phyloP scores from a whole-genome alignment of 2,113 vertebrate genomes.

The Nestor notabilis region DNA sequence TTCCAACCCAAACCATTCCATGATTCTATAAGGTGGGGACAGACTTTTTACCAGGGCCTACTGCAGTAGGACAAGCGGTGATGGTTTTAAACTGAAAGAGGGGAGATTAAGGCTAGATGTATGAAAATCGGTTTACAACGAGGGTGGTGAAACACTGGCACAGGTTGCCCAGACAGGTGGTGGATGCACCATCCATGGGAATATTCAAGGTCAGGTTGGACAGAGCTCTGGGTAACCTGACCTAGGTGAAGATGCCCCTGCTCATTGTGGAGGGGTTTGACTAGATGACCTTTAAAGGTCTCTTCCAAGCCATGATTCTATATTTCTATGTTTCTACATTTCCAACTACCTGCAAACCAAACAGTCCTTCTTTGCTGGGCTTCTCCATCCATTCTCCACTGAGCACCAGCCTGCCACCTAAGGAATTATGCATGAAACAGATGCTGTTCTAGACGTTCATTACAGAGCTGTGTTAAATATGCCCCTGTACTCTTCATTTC shows the following conservation, averaged over 20 bases:
- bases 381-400: background rate
- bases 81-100: background rate
- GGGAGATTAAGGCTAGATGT: background rate
- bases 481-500: background rate
- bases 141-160: background rate
- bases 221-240: background rate
- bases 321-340: background rate
- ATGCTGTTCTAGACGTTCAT: background rate
- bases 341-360: background rate
- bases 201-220: background rate
- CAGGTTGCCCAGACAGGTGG: background rate
- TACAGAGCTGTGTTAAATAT: background rate
- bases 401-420: background rate
- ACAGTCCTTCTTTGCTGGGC: background rate
- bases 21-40: background rate
- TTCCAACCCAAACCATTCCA: no score
- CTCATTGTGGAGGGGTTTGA: background rate
- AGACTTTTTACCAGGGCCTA: background rate
- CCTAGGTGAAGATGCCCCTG: background rate
- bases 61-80: fast-evolving
- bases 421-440: background rate
- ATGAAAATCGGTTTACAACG: background rate
- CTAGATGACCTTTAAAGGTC: background rate
- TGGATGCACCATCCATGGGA: background rate
- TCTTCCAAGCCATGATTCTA: background rate